phyloP scores from a whole-genome alignment of 2,113 vertebrate genomes.

The Aspidoscelis tigris region DNA sequence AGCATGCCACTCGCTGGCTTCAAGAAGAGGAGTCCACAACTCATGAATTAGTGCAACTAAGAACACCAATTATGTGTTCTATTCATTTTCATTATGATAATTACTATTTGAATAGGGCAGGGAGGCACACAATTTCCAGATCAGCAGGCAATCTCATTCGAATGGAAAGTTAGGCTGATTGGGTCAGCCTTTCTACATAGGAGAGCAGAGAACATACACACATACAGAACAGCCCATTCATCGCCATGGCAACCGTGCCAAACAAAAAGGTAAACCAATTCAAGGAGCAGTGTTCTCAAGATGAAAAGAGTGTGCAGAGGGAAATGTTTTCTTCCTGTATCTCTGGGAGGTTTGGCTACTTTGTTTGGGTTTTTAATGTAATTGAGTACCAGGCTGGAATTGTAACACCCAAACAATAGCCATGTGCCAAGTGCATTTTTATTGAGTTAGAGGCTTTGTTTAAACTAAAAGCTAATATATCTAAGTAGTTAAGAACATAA shows the following conservation, averaged over 20 bases:
- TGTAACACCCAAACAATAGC: not conserved
- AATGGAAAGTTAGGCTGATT: not conserved
- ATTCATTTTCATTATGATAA: not conserved
- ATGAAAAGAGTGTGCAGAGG: not conserved
- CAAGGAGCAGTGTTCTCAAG: slow-evolving; percentile 38
- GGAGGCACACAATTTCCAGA: not conserved
- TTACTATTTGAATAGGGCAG: slow-evolving; percentile 15
- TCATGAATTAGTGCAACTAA: slow-evolving; percentile 25
- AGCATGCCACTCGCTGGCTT: not conserved
- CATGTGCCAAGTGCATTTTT: not conserved
- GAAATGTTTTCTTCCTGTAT: not conserved
- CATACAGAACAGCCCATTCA: slow-evolving; percentile 54
- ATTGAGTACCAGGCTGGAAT: not conserved
- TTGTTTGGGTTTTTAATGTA: not conserved
- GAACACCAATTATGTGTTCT: not conserved
- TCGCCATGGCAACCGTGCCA: slow-evolving; percentile 70
- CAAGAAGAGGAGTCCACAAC: not conserved
- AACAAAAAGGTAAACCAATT: slow-evolving; percentile 62
- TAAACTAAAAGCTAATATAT: not conserved
- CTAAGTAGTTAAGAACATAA: not conserved
- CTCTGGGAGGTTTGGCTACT: not conserved
- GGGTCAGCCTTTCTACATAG: not conserved
- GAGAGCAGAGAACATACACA: slow-evolving; percentile 28
- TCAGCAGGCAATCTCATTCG: fast-evolving
- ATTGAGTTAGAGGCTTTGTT: not conserved